Conservation (phyloP, 2,888 invertebrate species). For the Petrolisthes manimaculis region DNA sequence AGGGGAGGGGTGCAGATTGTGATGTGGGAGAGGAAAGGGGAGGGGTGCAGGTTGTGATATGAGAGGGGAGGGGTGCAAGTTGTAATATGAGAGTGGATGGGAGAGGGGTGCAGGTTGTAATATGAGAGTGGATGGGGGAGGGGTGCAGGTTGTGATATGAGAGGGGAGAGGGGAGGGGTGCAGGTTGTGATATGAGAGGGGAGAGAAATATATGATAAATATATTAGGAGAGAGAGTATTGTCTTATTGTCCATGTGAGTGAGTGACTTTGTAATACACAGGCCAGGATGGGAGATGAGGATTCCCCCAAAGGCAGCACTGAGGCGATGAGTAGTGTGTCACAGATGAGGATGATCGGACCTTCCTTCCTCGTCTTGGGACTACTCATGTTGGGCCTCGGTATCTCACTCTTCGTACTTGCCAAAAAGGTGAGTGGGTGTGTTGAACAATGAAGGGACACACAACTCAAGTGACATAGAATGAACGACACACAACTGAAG, state of each 20-base stretch:
- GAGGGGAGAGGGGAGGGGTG: too few relatives aligned
- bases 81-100: background rate
- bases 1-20: background rate
- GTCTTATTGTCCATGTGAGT: too few relatives aligned
- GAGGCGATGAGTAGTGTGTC: constrained; percentile 16
- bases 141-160: too few relatives aligned
- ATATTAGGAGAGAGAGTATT: background rate
- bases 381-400: constrained; percentile 61
- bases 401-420: constrained; percentile 47
- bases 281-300: too few relatives aligned
- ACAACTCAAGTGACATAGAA: too few relatives aligned
- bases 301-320: too few relatives aligned
- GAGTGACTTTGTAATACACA: too few relatives aligned
- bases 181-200: too few relatives aligned
- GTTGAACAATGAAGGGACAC: background rate
- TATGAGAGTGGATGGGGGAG: too few relatives aligned
- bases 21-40: background rate
- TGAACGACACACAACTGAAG: too few relatives aligned
- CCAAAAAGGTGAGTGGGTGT: constrained; percentile 52
- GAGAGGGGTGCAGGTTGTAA: background rate
- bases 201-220: background rate
- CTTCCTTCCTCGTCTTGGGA: constrained; percentile 50
- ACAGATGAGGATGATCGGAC: constrained; percentile 55
- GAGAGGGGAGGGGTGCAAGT: background rate
- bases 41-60: background rate